Base-by-base conservation (phyloP, 2,113 vertebrate genomes). In the Xiphophorus couchianus region DNA sequence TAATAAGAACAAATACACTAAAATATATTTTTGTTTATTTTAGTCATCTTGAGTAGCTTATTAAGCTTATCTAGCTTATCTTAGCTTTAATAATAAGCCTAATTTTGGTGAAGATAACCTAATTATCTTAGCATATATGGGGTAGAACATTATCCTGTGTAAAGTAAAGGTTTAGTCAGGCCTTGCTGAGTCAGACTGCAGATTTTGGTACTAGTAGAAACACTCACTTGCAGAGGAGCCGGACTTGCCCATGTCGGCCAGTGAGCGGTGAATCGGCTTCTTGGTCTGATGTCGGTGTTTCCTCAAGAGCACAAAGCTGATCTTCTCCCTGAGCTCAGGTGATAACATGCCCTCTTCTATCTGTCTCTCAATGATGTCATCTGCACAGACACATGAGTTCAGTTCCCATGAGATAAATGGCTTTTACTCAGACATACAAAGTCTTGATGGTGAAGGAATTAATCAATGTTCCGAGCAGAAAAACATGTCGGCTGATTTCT, bases 241-340 rank as follows among this genome's bases (percentile, higher is more conserved):
- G 0, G 97, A 96, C 81, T 98, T 99, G 13, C 98, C 96, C 0
- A 99, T 96, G 93, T 99, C 97, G 0, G 93, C 97, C 75, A 98
- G 81, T 0, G 97, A 99, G 35, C 96, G 95, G 79, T 98, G 97
- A 83, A 98, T 98, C 0, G 98, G 96, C 72, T 98, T 99, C 94
- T 98, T 99, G 93, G 97, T 99, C 83, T 99, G 97, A 91, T 99
- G 98, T 4, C 96, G 96, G 81, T 99, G 98, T 80, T 96, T 98
- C 80, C 98, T 94, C 88, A 99, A 93, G 28, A 99, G 94, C 13
- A 99, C 95, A 0, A 94, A 99, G 85, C 94, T 97, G 83, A 99
- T 96, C 90, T 97, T 95, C 2, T 99, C 97, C 73, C 96, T 90
- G 64, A 98, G 95, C 31, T 99, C 97, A 0, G 96, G 95, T 48